Conservation (phyloP, 2,113 vertebrate species). For the Menidia beryllina region DNA sequence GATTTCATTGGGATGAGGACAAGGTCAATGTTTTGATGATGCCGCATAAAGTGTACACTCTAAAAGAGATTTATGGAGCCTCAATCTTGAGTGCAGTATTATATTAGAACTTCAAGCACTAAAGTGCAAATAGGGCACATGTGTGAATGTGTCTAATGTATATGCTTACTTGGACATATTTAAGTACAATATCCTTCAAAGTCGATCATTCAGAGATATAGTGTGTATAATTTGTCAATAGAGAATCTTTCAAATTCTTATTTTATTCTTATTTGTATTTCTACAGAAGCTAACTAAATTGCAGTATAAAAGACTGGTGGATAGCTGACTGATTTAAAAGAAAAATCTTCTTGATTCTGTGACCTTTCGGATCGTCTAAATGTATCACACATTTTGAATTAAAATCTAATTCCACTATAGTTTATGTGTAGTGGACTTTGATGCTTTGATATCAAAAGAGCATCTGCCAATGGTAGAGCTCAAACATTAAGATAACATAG, state of each 20-base stretch:
- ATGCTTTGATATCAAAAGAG: no score
- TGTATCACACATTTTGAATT: not conserved
- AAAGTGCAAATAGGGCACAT: not conserved
- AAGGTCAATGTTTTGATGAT: constrained; percentile 44
- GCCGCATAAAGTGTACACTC: constrained; percentile 9
- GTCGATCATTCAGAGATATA: not conserved
- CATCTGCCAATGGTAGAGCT: no score
- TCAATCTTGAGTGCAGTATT: constrained; percentile 10
- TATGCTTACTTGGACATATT: constrained; percentile 14
- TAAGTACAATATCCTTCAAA: not conserved
- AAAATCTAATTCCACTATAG: no score
- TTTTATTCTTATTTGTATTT: no score
- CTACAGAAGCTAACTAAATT: not conserved
- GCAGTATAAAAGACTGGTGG: not conserved
- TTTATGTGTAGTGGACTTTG: not conserved
- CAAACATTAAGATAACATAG: no score
- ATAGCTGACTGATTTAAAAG: no score
- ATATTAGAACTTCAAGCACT: constrained; percentile 7
- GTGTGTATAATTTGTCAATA: not conserved
- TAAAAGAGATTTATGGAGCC: constrained; percentile 43
- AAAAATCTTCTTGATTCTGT: not conserved
- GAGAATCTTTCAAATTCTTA: no score
- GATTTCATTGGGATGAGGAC: constrained; percentile 9
- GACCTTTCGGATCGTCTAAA: not conserved
- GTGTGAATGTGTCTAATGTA: no score